These are phyloP conservation scores for Pogonomyrmex californicus DNA, from an alignment of 1,140 invertebrate genomes.

Conservation along the genomic window DNA sequence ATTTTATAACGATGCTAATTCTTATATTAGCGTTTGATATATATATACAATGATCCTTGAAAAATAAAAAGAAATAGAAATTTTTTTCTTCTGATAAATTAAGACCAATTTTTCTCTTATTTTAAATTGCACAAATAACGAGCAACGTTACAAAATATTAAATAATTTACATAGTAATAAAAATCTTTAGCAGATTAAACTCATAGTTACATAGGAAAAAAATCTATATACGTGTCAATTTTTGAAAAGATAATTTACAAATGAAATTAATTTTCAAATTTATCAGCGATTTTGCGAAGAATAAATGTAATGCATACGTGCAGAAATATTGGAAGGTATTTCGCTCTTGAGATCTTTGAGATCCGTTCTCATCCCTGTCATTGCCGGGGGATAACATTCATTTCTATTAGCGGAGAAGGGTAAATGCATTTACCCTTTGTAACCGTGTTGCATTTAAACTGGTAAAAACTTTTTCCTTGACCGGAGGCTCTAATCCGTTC, in stretches of 20 bases:
- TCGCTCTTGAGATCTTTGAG: not conserved
- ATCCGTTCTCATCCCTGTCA: not conserved
- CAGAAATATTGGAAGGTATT: not conserved
- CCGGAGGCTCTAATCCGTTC: conserved; percentile 56
- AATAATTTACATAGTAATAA: not conserved
- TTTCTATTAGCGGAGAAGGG: conserved; percentile 75
- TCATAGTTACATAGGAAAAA: not conserved
- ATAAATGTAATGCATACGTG: not conserved
- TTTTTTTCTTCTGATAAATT: not conserved
- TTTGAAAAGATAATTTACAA: not conserved
- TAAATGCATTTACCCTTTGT: conserved; percentile 73
- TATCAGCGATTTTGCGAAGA: not conserved
- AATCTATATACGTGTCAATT: not conserved
- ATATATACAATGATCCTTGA: not conserved
- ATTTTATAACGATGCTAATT: conserved; percentile 9
- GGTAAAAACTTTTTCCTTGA: conserved; percentile 74
- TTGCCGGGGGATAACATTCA: conserved; percentile 56
- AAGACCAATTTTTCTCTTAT: not conserved
- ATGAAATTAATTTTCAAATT: not conserved
- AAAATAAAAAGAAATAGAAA: conserved; percentile 5
- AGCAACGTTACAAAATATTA: not conserved
- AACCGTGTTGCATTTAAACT: conserved; percentile 67
- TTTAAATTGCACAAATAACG: not conserved
- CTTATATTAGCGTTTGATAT: not conserved
- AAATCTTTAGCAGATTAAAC: not conserved